Evolutionary conservation across 2,888 invertebrate genomes (phyloP), one percentile per base, ranked within the genome.

Genomic region (Microchrysa polita): DNA sequence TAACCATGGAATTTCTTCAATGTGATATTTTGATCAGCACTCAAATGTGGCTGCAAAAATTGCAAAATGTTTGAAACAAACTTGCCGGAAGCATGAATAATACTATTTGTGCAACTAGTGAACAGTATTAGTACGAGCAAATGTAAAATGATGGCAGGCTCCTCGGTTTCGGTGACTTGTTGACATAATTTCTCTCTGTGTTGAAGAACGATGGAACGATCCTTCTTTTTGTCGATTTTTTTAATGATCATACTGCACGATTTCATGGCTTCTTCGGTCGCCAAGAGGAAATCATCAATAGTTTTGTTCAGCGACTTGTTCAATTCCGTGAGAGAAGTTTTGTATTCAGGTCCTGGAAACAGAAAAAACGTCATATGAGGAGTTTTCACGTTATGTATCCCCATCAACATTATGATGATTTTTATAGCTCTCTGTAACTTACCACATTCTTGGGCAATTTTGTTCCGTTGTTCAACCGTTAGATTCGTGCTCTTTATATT

Each of bases 71-170:
- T 87, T 0, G 95, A 91, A 12, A 98, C 95, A 86, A 96, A 96
- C 82, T 95, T 91, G 0, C 98, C 98, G 27, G 97, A 97, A 14
- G 96, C 96, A 84, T 97, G 95, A 27, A 98, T 81, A 87, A 96
- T 93, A 78, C 88, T 90, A 79, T 94, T 93, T 0, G 93, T 94
- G 1, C 91, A 87, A 10, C 90, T 89, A 67, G 93, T 93, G 81
- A 95, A 96, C 73, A 97, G 88, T 55, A 95, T 88, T 75, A 95
- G 86, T 0, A 90, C 89, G 0, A 91, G 89, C 72, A 96, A 86
- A 83, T 96, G 95, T 59, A 97, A 85, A 67, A 91, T 88, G 44
- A 95, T 83, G 0, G 95, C 93, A 14, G 94, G 90, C 80, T 96
- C 95, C 53, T 89, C 88, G 73, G 91, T 91, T 74, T 86, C 86